These are phyloP conservation scores for Nephrotoma guestfalica DNA, from an alignment of 2,888 invertebrate species.

Conservation along the genomic window DNA sequence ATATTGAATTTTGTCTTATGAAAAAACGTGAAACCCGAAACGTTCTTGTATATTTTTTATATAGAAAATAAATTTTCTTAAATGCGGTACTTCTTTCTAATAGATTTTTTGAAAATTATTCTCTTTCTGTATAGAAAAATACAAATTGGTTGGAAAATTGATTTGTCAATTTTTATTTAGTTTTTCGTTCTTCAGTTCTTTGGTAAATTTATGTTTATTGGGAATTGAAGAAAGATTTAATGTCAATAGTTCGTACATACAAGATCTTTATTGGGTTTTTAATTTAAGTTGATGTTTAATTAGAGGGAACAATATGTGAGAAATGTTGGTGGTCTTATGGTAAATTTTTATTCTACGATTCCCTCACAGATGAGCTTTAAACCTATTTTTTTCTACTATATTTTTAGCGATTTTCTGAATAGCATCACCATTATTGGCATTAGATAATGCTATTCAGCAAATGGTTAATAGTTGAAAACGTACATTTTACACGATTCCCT, in stretches of 20 bases:
- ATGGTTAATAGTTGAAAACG: too few relatives aligned
- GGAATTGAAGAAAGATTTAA: not conserved
- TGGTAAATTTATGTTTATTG: not conserved
- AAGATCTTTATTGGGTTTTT: too few relatives aligned
- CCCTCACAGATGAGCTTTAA: too few relatives aligned
- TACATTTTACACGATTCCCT: too few relatives aligned
- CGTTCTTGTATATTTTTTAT: not conserved
- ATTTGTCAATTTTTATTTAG: not conserved
- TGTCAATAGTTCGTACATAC: not conserved
- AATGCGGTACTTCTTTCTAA: not conserved
- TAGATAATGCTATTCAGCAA: too few relatives aligned
- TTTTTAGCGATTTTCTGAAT: too few relatives aligned
- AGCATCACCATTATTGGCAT: too few relatives aligned
- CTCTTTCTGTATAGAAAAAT: not conserved
- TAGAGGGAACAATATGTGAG: too few relatives aligned
- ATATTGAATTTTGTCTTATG: not conserved
- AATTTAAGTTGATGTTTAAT: too few relatives aligned
- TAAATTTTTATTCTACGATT: too few relatives aligned
- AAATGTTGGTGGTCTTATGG: too few relatives aligned
- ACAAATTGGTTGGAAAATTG: not conserved
- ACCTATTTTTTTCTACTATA: too few relatives aligned
- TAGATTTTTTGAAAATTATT: not conserved
- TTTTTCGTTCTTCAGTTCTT: not conserved
- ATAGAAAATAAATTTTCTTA: not conserved
- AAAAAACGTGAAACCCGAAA: not conserved